Conservation (phyloP, 2,113 vertebrate genomes). For the Tragelaphus strepsiceros region DNA sequence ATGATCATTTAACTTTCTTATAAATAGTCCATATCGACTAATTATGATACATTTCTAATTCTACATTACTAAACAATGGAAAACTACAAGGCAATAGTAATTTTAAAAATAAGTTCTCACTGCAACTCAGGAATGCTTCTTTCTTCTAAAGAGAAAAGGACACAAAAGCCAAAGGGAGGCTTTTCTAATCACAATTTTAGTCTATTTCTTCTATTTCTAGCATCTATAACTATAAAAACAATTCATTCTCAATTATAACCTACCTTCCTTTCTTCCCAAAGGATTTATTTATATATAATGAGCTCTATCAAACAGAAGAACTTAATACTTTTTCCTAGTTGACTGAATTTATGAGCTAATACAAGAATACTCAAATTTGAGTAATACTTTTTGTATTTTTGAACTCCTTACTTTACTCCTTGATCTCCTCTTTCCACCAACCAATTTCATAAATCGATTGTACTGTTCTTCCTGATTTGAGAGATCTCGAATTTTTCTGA, state of each 20-base stretch:
- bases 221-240: not conserved
- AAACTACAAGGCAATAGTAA: not conserved
- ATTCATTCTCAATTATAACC: not conserved
- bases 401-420: constrained; percentile 85
- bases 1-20: not conserved
- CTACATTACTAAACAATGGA: not conserved
- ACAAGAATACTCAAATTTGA: not conserved
- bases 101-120: not conserved
- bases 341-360: not conserved
- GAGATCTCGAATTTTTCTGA: constrained; percentile 93
- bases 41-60: not conserved
- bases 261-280: not conserved
- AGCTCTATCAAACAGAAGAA: not conserved
- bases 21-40: not conserved
- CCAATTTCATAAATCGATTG: constrained; percentile 98
- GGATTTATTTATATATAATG: not conserved
- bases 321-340: not conserved
- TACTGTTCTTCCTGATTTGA: constrained; percentile 99
- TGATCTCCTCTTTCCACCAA: constrained; percentile 87
- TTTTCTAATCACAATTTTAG: not conserved
- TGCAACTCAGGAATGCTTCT: constrained; percentile 27
- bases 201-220: constrained; percentile 18
- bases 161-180: not conserved
- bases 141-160: constrained; percentile 13
- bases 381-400: not conserved